phyloP scores from a whole-genome alignment of 2,888 invertebrate species.

The Thyatira batis region DNA sequence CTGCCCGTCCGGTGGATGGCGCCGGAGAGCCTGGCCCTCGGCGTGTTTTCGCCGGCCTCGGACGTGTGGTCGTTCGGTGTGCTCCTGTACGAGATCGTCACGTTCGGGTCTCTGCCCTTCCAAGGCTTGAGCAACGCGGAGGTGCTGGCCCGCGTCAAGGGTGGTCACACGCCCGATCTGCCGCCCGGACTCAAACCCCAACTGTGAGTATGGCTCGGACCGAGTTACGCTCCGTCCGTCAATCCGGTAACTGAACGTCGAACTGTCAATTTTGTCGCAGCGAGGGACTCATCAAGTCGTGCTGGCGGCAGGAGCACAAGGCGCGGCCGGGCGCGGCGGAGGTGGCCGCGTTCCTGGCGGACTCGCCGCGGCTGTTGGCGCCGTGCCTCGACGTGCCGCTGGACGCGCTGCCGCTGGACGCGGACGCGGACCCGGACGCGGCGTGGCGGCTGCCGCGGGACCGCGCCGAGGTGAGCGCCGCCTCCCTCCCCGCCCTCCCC shows the following conservation, averaged over 20 bases:
- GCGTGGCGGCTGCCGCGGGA: constrained; percentile 46
- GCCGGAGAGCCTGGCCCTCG: constrained; percentile 91
- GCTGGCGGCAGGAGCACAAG: constrained; percentile 88
- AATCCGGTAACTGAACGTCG: not conserved
- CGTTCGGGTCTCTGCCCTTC: constrained; percentile 95
- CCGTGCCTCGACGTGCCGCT: constrained; percentile 91
- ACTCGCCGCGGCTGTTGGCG: constrained; percentile 87
- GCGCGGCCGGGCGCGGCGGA: constrained; percentile 89
- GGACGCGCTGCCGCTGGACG: constrained; percentile 88
- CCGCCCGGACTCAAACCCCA: constrained; percentile 90
- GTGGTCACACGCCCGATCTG: constrained; percentile 87
- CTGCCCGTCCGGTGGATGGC: constrained; percentile 97
- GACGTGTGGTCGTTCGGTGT: constrained; percentile 97
- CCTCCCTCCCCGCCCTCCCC: not conserved
- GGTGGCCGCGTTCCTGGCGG: constrained; percentile 91
- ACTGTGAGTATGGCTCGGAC: constrained; percentile 83
- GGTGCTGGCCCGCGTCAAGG: constrained; percentile 90
- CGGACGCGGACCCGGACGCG: constrained; percentile 22
- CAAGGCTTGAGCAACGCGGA: constrained; percentile 93
- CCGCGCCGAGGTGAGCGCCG: constrained; percentile 38
- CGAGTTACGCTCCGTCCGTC: not conserved
- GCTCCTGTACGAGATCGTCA: constrained; percentile 92
- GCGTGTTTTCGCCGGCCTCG: constrained; percentile 92
- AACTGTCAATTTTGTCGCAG: constrained; percentile 69
- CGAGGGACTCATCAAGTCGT: constrained; percentile 88